A percentile compares a stretch with the other conserved stretches of the same genome.
Evolutionary conservation across 2,113 vertebrate genomes (phyloP).

Genomic region (Butastur rufipennis): DNA sequence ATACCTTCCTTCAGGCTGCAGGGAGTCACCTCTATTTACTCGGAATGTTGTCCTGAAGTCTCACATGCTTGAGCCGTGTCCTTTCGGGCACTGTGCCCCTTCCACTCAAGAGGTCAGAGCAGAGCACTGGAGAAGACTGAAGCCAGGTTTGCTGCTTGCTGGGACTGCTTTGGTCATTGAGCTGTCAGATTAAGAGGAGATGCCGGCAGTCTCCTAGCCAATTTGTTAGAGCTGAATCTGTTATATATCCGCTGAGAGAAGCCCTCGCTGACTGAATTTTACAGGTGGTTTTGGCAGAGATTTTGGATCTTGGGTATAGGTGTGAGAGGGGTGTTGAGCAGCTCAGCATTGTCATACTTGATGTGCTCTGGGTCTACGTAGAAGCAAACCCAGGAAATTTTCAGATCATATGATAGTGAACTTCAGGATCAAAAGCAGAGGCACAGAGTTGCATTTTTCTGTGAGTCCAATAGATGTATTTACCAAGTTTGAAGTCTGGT

Average conservation of each 20-base stretch:
- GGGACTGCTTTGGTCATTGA: neutral
- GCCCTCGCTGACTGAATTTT: rapidly evolving
- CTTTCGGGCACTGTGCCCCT: neutral
- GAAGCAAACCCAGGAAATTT: neutral
- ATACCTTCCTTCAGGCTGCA: neutral
- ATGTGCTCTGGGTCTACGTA: neutral
- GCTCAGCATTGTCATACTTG: neutral
- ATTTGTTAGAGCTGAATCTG: neutral
- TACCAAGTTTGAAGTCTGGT: neutral
- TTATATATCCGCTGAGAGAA: neutral
- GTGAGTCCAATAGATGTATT: rapidly evolving
- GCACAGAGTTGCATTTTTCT: neutral
- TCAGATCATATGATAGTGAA: rapidly evolving
- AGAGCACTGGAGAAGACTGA: neutral
- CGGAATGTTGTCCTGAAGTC: neutral
- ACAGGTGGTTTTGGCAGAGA: neutral
- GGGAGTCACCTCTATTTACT: neutral
- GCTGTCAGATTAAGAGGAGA: neutral
- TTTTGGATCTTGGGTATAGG: neutral
- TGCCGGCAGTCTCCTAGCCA: neutral
- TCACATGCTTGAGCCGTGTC: neutral
- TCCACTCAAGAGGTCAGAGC: neutral
- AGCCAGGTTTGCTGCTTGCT: neutral
- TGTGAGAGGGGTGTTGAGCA: neutral
- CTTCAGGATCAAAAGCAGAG: neutral